Evolutionary conservation across 2,113 vertebrate species (phyloP).

Genomic region (Lagopus leucura): DNA sequence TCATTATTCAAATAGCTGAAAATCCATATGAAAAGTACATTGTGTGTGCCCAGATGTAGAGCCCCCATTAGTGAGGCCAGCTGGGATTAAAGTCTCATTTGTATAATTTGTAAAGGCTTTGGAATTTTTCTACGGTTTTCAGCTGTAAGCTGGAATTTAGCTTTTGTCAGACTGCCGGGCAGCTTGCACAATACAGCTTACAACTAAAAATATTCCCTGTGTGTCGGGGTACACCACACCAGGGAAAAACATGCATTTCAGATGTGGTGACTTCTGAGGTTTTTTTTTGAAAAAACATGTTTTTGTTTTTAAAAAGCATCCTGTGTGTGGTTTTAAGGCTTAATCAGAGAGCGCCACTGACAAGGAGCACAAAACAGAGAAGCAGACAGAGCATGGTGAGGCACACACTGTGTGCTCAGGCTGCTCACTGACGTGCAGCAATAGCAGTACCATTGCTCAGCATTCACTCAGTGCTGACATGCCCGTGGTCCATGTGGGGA

Average conservation of each 20-base stretch:
- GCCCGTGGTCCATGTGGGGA: neutral
- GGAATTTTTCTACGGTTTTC: constrained; percentile 57
- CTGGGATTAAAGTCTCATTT: constrained; percentile 72
- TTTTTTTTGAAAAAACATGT: neutral
- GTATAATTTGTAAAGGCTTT: constrained; percentile 70
- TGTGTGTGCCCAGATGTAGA: constrained; percentile 45
- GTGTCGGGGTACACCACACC: neutral
- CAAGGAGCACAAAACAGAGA: neutral
- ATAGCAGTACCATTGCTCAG: neutral
- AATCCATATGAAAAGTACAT: constrained; percentile 43
- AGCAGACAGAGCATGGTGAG: neutral
- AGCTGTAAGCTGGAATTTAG: constrained; percentile 31
- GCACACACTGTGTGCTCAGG: neutral
- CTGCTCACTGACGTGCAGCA: neutral
- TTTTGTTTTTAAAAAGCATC: neutral
- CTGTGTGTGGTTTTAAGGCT: neutral
- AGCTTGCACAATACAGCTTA: constrained; percentile 56
- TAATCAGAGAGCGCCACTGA: neutral
- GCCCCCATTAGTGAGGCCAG: constrained; percentile 10
- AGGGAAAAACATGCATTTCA: neutral
- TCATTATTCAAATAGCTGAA: constrained; percentile 42
- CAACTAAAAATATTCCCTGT: constrained; percentile 23
- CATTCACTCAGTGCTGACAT: neutral
- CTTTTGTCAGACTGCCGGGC: constrained; percentile 30
- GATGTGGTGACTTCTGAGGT: neutral